These are phyloP conservation scores for Agonopterix arenella DNA, from an alignment of 2,888 invertebrate species.

Conservation along the genomic window DNA sequence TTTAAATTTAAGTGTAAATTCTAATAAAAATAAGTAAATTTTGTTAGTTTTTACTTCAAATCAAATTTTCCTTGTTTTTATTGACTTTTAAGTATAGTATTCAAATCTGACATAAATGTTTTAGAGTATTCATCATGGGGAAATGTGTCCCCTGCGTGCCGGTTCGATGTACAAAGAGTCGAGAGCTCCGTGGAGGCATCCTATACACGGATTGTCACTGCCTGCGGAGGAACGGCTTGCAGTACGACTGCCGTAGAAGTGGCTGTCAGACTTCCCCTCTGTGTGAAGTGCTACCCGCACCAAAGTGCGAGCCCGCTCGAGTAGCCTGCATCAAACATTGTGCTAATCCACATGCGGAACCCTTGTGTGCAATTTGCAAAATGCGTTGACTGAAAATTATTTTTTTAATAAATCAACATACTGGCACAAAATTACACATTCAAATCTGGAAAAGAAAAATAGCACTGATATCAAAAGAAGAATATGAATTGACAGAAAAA, in stretches of 20 bases:
- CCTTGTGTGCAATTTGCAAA: slow-evolving; percentile 43
- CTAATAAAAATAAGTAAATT: too few relatives aligned
- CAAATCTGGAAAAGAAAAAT: slow-evolving; percentile 22
- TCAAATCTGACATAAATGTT: too few relatives aligned
- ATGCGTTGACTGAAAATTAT: slow-evolving; percentile 19
- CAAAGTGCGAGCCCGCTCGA: slow-evolving; percentile 47
- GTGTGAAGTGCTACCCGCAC: slow-evolving; percentile 46
- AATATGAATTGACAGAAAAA: slow-evolving; percentile 35
- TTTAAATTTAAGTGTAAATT: too few relatives aligned
- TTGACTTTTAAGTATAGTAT: too few relatives aligned
- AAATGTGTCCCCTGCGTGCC: slow-evolving; percentile 9
- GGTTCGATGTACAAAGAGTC: slow-evolving; percentile 39
- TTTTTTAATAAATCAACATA: background rate
- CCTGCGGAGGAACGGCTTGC: slow-evolving; percentile 74
- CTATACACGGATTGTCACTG: slow-evolving; percentile 74
- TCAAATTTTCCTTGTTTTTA: too few relatives aligned
- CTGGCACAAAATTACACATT: slow-evolving; percentile 16
- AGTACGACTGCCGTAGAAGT: slow-evolving; percentile 71
- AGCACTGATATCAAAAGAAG: slow-evolving; percentile 22
- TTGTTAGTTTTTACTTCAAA: too few relatives aligned
- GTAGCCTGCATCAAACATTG: slow-evolving; percentile 48
- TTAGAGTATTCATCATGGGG: slow-evolving; percentile 6
- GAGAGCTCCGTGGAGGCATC: slow-evolving; percentile 69
- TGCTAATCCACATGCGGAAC: slow-evolving; percentile 54
- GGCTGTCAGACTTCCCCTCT: slow-evolving; percentile 61